Evolutionary conservation across 2,888 invertebrate genomes (phyloP), one percentile per base, ranked within the genome.

Genomic region (Hecatera dysodea): DNA sequence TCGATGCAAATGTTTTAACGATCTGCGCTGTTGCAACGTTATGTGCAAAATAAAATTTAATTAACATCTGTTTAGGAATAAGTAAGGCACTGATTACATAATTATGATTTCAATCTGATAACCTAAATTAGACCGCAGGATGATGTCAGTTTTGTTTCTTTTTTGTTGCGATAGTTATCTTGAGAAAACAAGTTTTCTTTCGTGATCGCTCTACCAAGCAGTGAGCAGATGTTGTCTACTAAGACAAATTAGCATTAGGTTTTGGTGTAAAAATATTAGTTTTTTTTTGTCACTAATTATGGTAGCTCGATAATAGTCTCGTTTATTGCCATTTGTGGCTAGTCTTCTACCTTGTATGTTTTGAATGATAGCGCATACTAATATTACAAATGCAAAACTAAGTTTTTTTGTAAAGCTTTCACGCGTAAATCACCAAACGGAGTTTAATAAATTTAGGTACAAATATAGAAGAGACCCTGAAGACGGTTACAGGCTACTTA

Each of bases 41-140:
- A 60, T 62, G 36, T 33, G 39, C 52, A 71, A 72, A 61, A 78
- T 33, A 61, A 69, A 15, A 29, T 57, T 27, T 19, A 50, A 68
- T 69, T 33, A 62, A 39, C 36, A 50, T 63, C 19, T 64, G 52
- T 63, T 75, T 63, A 60, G 44, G 79, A 60, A 39, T 19, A 1
- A 27, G 22, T 19, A 1, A 27, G 22, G 2, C 22, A 56, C 44
- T 61, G n/a, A 60, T 60, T 63, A 63, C 27, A 61, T 36, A 17
- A 17, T n/a, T 52, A n/a, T 48, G 52, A 75, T 80, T 64, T 29
- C 50, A 78, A 46, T 27, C n/a, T 48, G 67, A 75, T 78, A 75
- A 73, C 53, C 50, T 11, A 66, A 29, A 59, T 66, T 55, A 64
- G 46, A 29, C 29, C n/a, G 17, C n/a, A 44, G 12, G n/a, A 63